Percentiles rank a stretch among this genome's conserved stretches.
Evolutionary conservation across 2,888 invertebrate genomes (phyloP).

Genomic region (Hoplodrina blanda): DNA sequence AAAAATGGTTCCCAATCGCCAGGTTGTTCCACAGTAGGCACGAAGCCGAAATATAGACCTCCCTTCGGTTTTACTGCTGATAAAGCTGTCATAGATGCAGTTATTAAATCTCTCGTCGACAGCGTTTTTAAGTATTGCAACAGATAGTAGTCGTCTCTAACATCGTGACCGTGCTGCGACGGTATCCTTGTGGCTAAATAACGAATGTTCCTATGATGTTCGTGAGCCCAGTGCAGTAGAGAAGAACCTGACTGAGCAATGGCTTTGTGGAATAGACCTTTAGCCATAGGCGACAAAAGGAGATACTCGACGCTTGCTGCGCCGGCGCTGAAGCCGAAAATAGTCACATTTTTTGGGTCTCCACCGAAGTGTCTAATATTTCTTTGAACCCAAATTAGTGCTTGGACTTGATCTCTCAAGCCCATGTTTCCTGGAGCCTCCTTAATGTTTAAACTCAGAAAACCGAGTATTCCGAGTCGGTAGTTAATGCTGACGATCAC

Average conservation of each 20-base stretch:
- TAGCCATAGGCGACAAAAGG: constrained; percentile 82
- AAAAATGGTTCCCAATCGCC: constrained; percentile 86
- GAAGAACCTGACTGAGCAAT: constrained; percentile 90
- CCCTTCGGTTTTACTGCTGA: constrained; percentile 72
- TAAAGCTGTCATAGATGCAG: constrained; percentile 72
- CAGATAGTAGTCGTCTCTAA: constrained; percentile 72
- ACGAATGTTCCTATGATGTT: constrained; percentile 73
- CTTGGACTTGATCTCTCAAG: constrained; percentile 88
- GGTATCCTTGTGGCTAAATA: constrained; percentile 78
- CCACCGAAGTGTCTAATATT: constrained; percentile 88
- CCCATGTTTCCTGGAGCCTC: constrained; percentile 89
- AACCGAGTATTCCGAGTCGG: constrained; percentile 85
- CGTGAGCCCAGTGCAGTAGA: constrained; percentile 85
- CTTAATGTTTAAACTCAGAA: constrained; percentile 80
- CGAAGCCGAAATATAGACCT: constrained; percentile 87
- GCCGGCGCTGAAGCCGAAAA: constrained; percentile 90
- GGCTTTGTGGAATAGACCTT: constrained; percentile 89
- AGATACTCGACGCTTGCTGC: constrained; percentile 86
- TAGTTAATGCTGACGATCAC: constrained; percentile 86
- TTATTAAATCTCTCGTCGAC: constrained; percentile 77
- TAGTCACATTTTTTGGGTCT: constrained; percentile 85
- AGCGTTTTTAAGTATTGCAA: constrained; percentile 78
- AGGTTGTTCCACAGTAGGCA: constrained; percentile 83
- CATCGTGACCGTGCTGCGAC: constrained; percentile 67
- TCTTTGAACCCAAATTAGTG: constrained; percentile 87